A percentile compares a stretch with the other conserved stretches of the same genome.
Evolutionary conservation across 2,113 vertebrate genomes (phyloP).

Genomic region (Reinhardtius hippoglossoides): DNA sequence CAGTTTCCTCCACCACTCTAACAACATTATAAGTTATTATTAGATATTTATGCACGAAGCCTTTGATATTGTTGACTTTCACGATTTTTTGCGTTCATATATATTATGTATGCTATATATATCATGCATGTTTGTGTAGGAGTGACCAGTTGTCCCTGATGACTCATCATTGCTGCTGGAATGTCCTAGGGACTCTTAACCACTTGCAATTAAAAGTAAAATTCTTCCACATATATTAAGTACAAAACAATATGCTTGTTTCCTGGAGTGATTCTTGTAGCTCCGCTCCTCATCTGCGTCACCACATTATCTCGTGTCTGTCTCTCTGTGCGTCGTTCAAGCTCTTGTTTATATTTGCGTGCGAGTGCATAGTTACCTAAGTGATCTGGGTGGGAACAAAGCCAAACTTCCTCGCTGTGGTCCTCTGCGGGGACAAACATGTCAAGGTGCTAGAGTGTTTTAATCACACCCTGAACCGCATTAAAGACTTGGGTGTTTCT

Average conservation of each 20-base stretch:
- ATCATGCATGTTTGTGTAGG: not conserved
- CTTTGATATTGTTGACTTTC: not conserved
- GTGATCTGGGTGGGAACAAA: slow-evolving; percentile 58
- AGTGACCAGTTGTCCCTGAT: not conserved
- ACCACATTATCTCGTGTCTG: slow-evolving; percentile 25
- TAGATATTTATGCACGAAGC: not conserved
- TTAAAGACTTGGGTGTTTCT: slow-evolving; percentile 19
- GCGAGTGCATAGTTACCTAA: slow-evolving; percentile 49
- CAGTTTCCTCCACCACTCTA: not conserved
- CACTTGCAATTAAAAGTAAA: slow-evolving; percentile 15
- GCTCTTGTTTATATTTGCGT: slow-evolving; percentile 55
- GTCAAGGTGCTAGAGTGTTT: slow-evolving; percentile 35
- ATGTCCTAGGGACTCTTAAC: not conserved
- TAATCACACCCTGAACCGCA: slow-evolving; percentile 53
- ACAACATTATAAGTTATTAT: not conserved
- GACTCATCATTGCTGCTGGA: not conserved
- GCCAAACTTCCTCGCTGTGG: slow-evolving; percentile 11
- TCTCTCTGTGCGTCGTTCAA: slow-evolving; percentile 4
- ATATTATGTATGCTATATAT: not conserved
- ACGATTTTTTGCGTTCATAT: not conserved
- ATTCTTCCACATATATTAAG: not conserved
- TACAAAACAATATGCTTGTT: slow-evolving; percentile 5
- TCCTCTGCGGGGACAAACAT: slow-evolving; percentile 37
- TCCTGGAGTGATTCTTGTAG: not conserved
- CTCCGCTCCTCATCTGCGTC: slow-evolving; percentile 25